Conservation (phyloP, 2,113 vertebrate species). For the Apus apus region DNA sequence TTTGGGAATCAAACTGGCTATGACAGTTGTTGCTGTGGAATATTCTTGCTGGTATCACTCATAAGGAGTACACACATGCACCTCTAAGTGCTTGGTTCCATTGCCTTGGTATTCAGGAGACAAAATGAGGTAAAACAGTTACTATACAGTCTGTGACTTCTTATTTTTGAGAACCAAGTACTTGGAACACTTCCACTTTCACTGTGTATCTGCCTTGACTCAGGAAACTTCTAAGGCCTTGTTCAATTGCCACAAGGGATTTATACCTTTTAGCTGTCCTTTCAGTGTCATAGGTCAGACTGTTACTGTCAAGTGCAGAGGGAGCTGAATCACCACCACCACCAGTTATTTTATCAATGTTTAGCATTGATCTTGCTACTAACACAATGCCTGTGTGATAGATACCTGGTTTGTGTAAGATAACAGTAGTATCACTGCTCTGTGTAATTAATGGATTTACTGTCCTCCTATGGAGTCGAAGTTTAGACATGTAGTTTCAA, state of each 20-base stretch:
- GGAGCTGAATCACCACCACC: background rate
- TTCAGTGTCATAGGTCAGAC: background rate
- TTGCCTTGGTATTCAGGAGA: background rate
- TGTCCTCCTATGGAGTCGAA: background rate
- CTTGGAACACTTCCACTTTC: background rate
- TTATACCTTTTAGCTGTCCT: background rate
- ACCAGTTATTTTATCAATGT: background rate
- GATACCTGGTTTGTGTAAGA: background rate
- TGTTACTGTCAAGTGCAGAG: background rate
- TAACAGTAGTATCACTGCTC: background rate
- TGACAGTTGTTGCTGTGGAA: background rate
- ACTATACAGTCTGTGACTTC: background rate
- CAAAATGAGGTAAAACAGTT: background rate
- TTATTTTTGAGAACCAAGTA: background rate
- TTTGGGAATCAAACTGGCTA: background rate
- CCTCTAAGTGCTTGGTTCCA: background rate
- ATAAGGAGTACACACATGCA: rapidly evolving
- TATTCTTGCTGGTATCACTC: rapidly evolving
- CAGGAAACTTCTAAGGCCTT: background rate
- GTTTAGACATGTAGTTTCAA: background rate
- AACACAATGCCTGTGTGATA: background rate
- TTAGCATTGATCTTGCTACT: background rate
- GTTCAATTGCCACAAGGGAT: background rate
- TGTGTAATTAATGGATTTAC: background rate
- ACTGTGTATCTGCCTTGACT: background rate